Evolutionary conservation across 1,140 invertebrate genomes (phyloP).

Genomic region (Caenorhabditis inopinata): DNA sequence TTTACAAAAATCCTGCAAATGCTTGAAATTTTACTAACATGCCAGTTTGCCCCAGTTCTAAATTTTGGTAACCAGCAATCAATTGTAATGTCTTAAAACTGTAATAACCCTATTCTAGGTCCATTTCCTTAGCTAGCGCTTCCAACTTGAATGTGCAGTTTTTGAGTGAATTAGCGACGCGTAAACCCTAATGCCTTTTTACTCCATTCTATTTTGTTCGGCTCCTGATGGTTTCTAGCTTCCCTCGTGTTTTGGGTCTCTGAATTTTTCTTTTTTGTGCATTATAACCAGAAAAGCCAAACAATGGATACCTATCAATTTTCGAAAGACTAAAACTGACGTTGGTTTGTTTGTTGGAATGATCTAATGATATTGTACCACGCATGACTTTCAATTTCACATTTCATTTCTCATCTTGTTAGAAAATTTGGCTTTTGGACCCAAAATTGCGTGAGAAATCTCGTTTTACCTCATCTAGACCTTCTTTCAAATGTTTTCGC

Average conservation of each 20-base stretch:
- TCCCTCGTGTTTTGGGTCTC: no score
- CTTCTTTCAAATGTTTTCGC: conserved; percentile 27
- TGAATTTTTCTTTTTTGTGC: no score
- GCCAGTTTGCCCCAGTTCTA: no score
- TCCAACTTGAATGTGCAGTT: background rate
- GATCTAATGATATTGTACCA: background rate
- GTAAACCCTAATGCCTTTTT: background rate
- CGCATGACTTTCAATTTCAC: background rate
- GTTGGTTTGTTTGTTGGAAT: background rate
- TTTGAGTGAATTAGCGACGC: background rate
- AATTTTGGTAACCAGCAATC: no score
- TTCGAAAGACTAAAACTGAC: background rate
- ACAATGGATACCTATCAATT: no score
- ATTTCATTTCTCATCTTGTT: background rate
- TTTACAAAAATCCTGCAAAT: no score
- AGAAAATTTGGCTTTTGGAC: background rate
- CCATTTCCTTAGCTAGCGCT: no score
- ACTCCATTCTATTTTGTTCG: background rate
- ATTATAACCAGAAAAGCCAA: no score
- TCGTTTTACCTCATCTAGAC: conserved; percentile 23
- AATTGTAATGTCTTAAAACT: no score
- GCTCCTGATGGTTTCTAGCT: no score
- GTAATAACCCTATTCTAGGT: no score
- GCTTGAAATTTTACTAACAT: no score
- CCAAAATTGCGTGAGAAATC: conserved; percentile 10